Percentiles rank a stretch among this genome's conserved stretches.
These are phyloP conservation scores for Oryzias javanicus DNA, from an alignment of 2,113 vertebrate genomes.

Conservation along the genomic window DNA sequence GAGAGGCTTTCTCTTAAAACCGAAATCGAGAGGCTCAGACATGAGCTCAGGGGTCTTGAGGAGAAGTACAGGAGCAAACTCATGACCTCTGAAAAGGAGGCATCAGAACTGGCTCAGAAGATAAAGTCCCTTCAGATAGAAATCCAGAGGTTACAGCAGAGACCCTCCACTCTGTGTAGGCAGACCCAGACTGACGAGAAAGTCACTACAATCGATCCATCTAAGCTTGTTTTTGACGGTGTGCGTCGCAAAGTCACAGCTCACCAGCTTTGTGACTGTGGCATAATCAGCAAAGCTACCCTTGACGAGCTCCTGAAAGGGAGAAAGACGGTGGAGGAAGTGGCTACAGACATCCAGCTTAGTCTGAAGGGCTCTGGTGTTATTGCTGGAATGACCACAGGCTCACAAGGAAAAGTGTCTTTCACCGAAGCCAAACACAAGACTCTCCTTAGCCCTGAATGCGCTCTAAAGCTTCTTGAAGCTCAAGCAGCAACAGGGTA, in stretches of 20 bases:
- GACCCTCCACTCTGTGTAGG: constrained; percentile 69
- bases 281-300: constrained; percentile 86
- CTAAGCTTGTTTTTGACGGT: constrained; percentile 87
- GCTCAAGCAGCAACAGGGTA: constrained; percentile 95
- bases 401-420: constrained; percentile 83
- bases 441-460: constrained; percentile 82
- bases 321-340: constrained; percentile 85
- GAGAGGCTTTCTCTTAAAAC: constrained; percentile 81
- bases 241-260: constrained; percentile 90
- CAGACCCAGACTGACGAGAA: constrained; percentile 88
- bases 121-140: constrained; percentile 84
- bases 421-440: constrained; percentile 89
- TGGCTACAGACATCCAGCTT: constrained; percentile 85
- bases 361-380: constrained; percentile 87
- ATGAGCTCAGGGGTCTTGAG: constrained; percentile 86
- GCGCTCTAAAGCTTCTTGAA: constrained; percentile 87
- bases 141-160: constrained; percentile 83
- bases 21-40: constrained; percentile 87
- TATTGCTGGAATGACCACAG: constrained; percentile 85
- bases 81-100: constrained; percentile 80
- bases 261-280: constrained; percentile 89
- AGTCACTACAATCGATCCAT: constrained; percentile 80
- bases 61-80: constrained; percentile 83
- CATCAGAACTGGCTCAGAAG: constrained; percentile 78
- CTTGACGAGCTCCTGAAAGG: constrained; percentile 88